Evolutionary conservation across 2,113 vertebrate genomes (phyloP), one percentile per base, ranked within the genome.

Genomic region (Sialia sialis): DNA sequence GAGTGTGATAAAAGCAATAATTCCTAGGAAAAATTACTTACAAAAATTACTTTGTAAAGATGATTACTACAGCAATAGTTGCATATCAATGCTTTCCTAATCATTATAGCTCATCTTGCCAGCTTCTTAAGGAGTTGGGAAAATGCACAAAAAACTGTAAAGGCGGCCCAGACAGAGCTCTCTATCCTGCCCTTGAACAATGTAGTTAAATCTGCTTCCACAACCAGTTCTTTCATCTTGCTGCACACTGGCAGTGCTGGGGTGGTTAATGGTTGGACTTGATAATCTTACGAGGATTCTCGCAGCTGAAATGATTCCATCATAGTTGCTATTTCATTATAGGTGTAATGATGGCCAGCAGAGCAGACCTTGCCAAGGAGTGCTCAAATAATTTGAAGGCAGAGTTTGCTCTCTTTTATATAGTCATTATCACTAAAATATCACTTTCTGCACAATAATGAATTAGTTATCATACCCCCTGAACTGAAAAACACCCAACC

Each of bases 401-500:
- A 88, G 62, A 68, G 29, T 36, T 56, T 86, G 2, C 44, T 68
- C 10, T 67, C 5, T 72, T 82, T 68, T 27, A 4, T 62, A 19
- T 12, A 26, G 15, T 6, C 9, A 3, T 58, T 49, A 8, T 46
- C 11, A 21, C 17, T 58, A 51, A 84, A 83, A 63, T 36, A 48
- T 5, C 16, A 32, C 44, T 54, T 70, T 66, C n/a, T 84, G 62
- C 39, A 56, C 32, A 52, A 4, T 48, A 63, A 67, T 51, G 11
- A 63, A 78, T 51, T 62, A 34, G 10, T 74, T 62, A 29, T 58
- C 73, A 18, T 56, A 30, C 13, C 4, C 7, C 26, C 23, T 46
- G 26, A 84, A 78, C 2, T 39, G 10, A 16, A 63, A 49, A 44
- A 55, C 49, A 0, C 0, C 0, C 11, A 27, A 21, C 13, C 18